These are phyloP conservation scores for Nyctibius grandis DNA, from an alignment of 2,797 vertebrate genomes.

Conservation along the genomic window DNA sequence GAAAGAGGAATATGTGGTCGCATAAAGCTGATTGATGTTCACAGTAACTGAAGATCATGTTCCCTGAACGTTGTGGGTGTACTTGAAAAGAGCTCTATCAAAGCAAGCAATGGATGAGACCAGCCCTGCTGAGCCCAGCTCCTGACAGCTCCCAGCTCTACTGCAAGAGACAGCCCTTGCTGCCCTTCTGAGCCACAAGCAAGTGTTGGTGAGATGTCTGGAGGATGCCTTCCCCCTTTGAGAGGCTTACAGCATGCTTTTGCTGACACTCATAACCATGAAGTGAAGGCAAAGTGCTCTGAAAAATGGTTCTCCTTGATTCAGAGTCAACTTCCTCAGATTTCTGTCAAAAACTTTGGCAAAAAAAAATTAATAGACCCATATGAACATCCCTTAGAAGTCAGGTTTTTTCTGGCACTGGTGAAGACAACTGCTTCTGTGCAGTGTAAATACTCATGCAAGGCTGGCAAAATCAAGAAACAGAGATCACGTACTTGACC, in stretches of 20 bases:
- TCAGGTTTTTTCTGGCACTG: neutral
- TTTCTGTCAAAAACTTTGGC: neutral
- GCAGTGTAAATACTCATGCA: neutral
- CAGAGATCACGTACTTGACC: neutral
- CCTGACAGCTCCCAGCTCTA: neutral
- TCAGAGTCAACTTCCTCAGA: neutral
- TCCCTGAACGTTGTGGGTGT: neutral
- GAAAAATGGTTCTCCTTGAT: neutral
- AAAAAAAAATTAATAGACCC: neutral
- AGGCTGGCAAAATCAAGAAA: neutral
- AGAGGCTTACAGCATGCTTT: neutral
- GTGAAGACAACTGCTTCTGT: neutral
- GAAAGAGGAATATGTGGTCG: neutral
- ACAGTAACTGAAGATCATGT: neutral
- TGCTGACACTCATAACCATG: neutral
- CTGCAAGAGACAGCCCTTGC: neutral
- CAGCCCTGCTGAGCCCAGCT: neutral
- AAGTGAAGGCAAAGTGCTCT: neutral
- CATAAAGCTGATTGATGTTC: slow-evolving; percentile 7
- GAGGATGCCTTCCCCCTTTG: neutral
- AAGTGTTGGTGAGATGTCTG: neutral
- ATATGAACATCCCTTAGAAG: neutral
- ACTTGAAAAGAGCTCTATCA: neutral
- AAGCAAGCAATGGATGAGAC: neutral
- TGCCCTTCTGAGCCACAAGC: accelerated